Base-by-base conservation (phyloP, 2,797 vertebrate genomes). In the Phoebastria nigripes region DNA sequence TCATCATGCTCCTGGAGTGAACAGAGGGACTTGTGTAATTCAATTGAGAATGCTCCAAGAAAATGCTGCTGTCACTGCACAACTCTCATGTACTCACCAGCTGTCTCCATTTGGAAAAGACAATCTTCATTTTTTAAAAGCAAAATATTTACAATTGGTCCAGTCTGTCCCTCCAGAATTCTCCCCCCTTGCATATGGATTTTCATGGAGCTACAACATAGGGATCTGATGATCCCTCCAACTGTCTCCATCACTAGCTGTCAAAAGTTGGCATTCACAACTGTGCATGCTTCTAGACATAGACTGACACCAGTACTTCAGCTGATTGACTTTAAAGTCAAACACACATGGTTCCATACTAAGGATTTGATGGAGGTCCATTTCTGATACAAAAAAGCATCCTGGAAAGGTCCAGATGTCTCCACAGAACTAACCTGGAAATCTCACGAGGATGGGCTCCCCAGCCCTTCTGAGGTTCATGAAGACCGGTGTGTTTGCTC, bases 71-170 rank as follows among this genome's bases (percentile, higher is more conserved):
- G 85, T 89, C 87, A n/a, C 91, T 72, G 67, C 54, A 67, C 63
- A 78, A 42, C 26, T 79, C 66, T 87, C 78, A 51, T 90, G 47
- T 85, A 93, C 65, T 37, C 62, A 94, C 93, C 83, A 96, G 88
- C 94, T 96, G 88, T 72, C 84, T 87, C 79, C 74, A 47, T 91
- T 94, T 94, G 76, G 93, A 95, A 97, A 94, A 82, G n/a, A 76
- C 9, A 87, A 62, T 78, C 83, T 74, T 87, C 22, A 1, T 24
- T 90, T 95, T 93, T 72, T 28, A 69, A 87, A 90, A 90, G 71
- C 63, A 93, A 96, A 97, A 97, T 96, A 96, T 97, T 97, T 96
- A 96, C 82, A 85, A 52, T 78, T 92, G 80, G 55, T 94, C 71
- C 86, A 92, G 77, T 70, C 90, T 96, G 82, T 94, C 82, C 65